Conservation (phyloP, 1,140 invertebrate genomes). For the Saxidomus purpurata region DNA sequence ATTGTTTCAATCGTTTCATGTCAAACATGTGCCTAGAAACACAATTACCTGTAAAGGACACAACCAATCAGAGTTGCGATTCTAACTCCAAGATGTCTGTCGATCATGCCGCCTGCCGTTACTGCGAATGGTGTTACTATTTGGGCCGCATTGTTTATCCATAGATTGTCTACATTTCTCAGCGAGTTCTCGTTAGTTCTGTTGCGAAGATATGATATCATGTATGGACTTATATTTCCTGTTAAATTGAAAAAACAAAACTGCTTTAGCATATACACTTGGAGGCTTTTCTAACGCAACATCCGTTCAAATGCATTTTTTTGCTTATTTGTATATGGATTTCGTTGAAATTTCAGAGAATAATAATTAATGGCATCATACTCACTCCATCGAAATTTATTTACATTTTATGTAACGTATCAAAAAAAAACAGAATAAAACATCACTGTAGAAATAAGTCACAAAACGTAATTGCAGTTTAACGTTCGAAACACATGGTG, state of each 20-base stretch:
- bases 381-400: no score
- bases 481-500: no score
- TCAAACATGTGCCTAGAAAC: not conserved
- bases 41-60: slow-evolving; percentile 69
- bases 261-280: not conserved
- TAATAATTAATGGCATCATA: no score
- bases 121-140: slow-evolving; percentile 82
- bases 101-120: slow-evolving; percentile 82
- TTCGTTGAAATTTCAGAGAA: no score
- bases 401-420: no score
- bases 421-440: no score
- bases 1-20: not conserved
- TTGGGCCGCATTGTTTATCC: slow-evolving; percentile 80
- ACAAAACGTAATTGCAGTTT: no score
- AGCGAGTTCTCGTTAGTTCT: slow-evolving; percentile 73
- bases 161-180: slow-evolving; percentile 75
- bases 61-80: slow-evolving; percentile 78
- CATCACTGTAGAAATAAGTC: no score
- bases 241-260: slow-evolving; percentile 13
- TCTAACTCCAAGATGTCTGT: slow-evolving; percentile 80
- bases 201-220: slow-evolving; percentile 85
- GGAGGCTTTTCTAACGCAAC: no score
- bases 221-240: slow-evolving; percentile 86
- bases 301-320: no score
- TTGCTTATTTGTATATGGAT: no score